Percentiles rank a stretch among this genome's conserved stretches.
These are phyloP conservation scores for Sminthopsis crassicaudata DNA, from an alignment of 2,113 vertebrate species.

Conservation along the genomic window DNA sequence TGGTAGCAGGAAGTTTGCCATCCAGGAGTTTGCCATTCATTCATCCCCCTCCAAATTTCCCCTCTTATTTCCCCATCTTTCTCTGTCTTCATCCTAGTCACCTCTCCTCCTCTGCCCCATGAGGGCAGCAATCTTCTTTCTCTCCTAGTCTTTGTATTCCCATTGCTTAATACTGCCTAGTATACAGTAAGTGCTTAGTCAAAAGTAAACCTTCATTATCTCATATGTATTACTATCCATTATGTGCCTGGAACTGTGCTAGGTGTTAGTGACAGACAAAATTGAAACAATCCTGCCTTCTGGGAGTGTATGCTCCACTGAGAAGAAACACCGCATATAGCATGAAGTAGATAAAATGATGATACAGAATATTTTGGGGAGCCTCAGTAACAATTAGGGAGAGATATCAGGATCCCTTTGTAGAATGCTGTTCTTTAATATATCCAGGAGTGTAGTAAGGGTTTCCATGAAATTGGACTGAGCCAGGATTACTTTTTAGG, in stretches of 20 bases:
- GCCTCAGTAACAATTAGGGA: neutral
- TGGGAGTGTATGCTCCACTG: neutral
- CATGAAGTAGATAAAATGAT: neutral
- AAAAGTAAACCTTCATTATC: too few relatives aligned
- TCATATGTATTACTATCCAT: neutral
- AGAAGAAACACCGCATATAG: neutral
- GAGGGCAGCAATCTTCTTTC: neutral
- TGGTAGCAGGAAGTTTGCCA: neutral
- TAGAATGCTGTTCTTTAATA: neutral
- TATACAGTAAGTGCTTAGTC: neutral
- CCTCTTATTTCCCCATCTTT: neutral
- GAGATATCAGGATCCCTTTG: neutral
- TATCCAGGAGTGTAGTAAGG: neutral
- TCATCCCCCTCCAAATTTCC: neutral
- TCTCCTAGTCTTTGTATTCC: neutral
- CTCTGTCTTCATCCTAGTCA: neutral
- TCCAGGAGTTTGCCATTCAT: neutral
- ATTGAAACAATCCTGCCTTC: neutral
- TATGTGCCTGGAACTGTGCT: neutral
- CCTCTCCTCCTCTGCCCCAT: too few relatives aligned
- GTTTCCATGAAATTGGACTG: neutral
- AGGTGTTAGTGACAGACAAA: neutral
- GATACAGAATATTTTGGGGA: neutral
- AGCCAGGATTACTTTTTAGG: neutral
- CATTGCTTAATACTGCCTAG: neutral